Evolutionary conservation across 2,113 vertebrate genomes (phyloP).

Genomic region (Ardeotis arabs): DNA sequence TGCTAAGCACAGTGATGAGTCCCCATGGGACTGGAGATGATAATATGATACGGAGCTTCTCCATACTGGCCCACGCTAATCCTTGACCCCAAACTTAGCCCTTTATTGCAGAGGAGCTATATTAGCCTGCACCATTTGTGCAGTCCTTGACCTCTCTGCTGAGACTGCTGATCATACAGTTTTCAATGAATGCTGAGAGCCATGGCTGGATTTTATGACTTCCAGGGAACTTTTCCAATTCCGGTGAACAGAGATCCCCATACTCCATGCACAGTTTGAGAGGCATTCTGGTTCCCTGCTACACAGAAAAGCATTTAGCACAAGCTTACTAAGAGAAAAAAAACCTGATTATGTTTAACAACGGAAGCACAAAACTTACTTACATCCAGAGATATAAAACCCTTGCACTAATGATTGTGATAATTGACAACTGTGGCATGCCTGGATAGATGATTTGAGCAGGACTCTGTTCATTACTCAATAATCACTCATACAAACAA

Average conservation of each 20-base stretch:
- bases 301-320: neutral
- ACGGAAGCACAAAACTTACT: neutral
- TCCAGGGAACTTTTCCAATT: neutral
- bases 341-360: neutral
- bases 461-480: neutral
- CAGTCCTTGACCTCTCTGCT: neutral
- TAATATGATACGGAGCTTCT: neutral
- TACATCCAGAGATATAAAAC: neutral
- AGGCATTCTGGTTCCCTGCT: neutral
- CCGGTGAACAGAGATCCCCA: neutral
- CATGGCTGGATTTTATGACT: neutral
- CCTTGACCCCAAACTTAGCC: neutral
- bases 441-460: neutral
- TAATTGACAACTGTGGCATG: neutral
- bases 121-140: neutral
- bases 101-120: neutral
- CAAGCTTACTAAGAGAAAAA: neutral
- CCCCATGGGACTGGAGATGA: fast-evolving
- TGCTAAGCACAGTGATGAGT: neutral
- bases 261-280: neutral
- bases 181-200: neutral
- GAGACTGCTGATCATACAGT: neutral
- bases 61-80: neutral
- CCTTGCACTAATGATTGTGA: neutral
- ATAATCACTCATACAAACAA: too few relatives aligned